These are phyloP conservation scores for Marasmarcha lunaedactyla DNA, from an alignment of 2,888 invertebrate species.

Conservation along the genomic window DNA sequence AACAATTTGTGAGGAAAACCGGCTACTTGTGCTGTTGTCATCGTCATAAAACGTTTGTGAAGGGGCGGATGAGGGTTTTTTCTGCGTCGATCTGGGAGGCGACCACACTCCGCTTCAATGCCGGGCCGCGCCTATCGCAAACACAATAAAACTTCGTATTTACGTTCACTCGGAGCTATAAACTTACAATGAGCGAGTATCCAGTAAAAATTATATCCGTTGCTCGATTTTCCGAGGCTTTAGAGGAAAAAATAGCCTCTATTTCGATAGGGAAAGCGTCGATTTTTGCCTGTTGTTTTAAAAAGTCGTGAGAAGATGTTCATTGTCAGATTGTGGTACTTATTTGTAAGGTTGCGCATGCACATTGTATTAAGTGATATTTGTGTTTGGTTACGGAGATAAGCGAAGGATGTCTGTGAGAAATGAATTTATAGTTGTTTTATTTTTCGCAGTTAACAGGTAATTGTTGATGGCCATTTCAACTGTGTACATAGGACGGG, in stretches of 20 bases:
- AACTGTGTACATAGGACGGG: constrained; percentile 8
- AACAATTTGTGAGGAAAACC: constrained; percentile 16
- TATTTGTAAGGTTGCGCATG: constrained; percentile 44
- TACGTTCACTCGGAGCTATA: constrained; percentile 55
- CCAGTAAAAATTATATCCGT: constrained; percentile 33
- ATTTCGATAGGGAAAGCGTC: constrained; percentile 12
- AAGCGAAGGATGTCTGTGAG: constrained; percentile 18
- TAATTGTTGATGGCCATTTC: constrained; percentile 18
- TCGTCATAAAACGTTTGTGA: constrained; percentile 39
- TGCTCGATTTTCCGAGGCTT: constrained; percentile 24
- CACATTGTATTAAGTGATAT: constrained; percentile 46
- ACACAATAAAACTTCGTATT: constrained; percentile 66
- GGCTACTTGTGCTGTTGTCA: constrained; percentile 52
- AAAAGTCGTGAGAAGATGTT: constrained; percentile 14
- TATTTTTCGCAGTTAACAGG: constrained; percentile 44
- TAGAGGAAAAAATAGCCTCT: constrained; percentile 17
- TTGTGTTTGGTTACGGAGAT: constrained; percentile 48
- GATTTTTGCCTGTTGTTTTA: constrained; percentile 15
- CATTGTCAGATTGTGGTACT: constrained; percentile 36
- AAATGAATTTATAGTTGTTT: constrained; percentile 25
- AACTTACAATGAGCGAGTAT: constrained; percentile 55
- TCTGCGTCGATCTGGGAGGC: constrained; percentile 41
- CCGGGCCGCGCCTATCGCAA: constrained; percentile 49
- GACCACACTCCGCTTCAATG: constrained; percentile 51
- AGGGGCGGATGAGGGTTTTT: constrained; percentile 43